Percentiles rank a stretch among this genome's conserved stretches.
Conservation (phyloP, 2,113 vertebrate genomes). For the Otis tarda region DNA sequence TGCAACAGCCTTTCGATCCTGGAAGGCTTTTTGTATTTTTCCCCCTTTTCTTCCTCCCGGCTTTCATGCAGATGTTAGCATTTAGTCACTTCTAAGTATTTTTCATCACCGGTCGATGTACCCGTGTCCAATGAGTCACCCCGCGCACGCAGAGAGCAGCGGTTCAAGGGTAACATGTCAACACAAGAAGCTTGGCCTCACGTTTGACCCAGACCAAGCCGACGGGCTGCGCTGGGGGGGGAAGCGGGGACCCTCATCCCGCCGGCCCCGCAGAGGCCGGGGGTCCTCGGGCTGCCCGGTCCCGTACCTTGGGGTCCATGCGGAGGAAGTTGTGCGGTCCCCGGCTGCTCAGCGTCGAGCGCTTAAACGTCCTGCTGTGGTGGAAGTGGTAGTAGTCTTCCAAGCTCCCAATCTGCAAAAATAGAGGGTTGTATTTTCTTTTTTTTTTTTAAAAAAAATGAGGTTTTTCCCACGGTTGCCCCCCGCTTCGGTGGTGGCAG, state of each 20-base stretch:
- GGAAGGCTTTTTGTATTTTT: not conserved
- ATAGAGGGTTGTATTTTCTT: not conserved
- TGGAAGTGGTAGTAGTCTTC: conserved; percentile 92
- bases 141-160: not conserved
- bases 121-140: not conserved
- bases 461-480: accelerated
- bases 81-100: not conserved
- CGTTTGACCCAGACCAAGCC: not conserved
- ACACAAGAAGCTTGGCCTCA: not conserved
- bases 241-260: not conserved
- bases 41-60: not conserved
- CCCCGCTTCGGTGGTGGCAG: not conserved
- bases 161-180: not conserved
- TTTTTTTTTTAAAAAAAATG: not conserved
- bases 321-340: conserved; percentile 88
- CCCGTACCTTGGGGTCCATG: conserved; percentile 88
- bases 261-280: accelerated
- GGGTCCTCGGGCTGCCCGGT: not conserved
- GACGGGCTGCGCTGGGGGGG: not conserved
- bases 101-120: not conserved
- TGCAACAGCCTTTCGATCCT: conserved; percentile 25
- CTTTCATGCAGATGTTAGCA: conserved; percentile 24
- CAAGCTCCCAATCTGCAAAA: conserved; percentile 87
- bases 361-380: conserved; percentile 88
- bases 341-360: conserved; percentile 78